Base-by-base conservation (phyloP, 2,888 invertebrate genomes). In the Siphlonurus alternatus region DNA sequence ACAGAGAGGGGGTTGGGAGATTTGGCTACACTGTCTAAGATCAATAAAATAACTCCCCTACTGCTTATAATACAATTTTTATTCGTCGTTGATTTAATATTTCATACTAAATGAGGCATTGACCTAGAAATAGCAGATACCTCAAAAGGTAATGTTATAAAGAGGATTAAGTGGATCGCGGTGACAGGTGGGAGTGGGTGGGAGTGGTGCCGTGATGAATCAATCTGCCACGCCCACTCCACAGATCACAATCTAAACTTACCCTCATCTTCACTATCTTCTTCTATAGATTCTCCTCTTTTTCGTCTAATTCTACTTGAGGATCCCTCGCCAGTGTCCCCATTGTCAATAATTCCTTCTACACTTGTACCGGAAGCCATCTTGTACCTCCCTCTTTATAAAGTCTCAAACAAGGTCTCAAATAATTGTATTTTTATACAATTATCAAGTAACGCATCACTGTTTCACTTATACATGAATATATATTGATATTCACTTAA, bases 351-450 rank as follows among this genome's bases (percentile, higher is more conserved):
- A 74, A 89, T 88, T 76, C 84, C 84, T 80, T 88, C 88, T 75
- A 85, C 80, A 74, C 79, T 85, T 79, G 88, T 88, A 75, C 88
- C 88, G 78, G 89, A 88, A 83, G 89, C 89, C 89, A 89, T 89
- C 79, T 81, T 80, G 75, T 59, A 60, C 59, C 51, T 38, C 15
- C 38, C 38, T 38, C 15, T 38, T 38, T 10, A 10, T 38, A 15
- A 38, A 38, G 38, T 38, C 38, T 38, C 15, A 10, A 15, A 38
- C 5, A 38, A 38, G 38, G 38, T 38, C 38, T 15, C 38, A 38
- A 38, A 38, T 38, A 38, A 38, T 38, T 38, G 15, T 38, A 10
- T 10, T 15, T 38, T 38, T 38, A 38, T 15, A 38, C 38, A 10
- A 38, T 38, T 10, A 10, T 38, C 15, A 38, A 38, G 5, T 10